Evolutionary conservation across 2,113 vertebrate species (phyloP).

Genomic region (Entelurus aequoreus): DNA sequence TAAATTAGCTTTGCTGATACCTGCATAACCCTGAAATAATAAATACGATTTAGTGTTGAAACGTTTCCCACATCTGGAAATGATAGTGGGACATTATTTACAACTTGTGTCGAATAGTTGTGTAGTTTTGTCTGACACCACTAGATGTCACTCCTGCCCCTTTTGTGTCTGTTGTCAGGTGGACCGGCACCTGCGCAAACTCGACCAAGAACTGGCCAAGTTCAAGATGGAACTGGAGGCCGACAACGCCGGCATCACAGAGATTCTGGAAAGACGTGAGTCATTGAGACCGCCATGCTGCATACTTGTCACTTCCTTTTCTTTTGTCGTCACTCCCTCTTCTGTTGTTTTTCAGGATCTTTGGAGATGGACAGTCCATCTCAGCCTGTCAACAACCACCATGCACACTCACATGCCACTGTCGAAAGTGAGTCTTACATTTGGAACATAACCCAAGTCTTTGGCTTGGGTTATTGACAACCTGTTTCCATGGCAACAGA

Average conservation of each 20-base stretch:
- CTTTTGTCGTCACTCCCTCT: too few species aligned
- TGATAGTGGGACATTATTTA: too few species aligned
- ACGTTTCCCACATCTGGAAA: too few species aligned
- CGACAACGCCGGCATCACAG: constrained; percentile 98
- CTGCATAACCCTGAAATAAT: too few species aligned
- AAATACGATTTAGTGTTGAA: too few species aligned
- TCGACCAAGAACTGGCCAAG: constrained; percentile 97
- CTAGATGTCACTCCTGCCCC: neutral
- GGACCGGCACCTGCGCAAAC: constrained; percentile 93
- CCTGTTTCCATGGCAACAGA: constrained; percentile 64
- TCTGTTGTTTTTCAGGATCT: constrained; percentile 70
- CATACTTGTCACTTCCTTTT: neutral
- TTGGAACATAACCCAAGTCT: neutral
- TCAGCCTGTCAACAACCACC: constrained; percentile 97
- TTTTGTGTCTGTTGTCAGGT: constrained; percentile 69
- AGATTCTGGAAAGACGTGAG: constrained; percentile 96
- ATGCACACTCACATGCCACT: constrained; percentile 87
- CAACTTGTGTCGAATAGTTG: too few species aligned
- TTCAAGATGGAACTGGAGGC: constrained; percentile 99
- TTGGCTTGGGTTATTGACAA: neutral
- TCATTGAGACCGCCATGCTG: neutral
- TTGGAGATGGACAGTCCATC: constrained; percentile 95
- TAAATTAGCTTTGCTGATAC: too few species aligned
- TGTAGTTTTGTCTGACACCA: too few species aligned
- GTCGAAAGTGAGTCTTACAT: constrained; percentile 81